Base-by-base conservation (phyloP, 2,888 invertebrate genomes). In the Mimas tiliae region DNA sequence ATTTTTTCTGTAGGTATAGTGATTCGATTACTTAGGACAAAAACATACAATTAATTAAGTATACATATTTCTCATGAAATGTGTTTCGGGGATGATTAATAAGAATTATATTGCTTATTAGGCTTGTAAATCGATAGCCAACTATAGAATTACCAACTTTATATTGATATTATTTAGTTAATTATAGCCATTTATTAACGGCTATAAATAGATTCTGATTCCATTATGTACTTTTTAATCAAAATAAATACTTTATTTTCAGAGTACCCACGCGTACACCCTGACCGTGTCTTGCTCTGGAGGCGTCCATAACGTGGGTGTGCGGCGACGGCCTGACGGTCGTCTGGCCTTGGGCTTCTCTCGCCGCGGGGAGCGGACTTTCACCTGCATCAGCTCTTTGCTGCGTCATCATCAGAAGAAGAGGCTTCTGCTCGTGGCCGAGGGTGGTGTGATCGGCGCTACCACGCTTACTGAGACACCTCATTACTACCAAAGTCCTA, bases 401-500 rank as follows among this genome's bases (percentile, higher is more conserved):
- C 88, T 95, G 58, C 94, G 94, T 68, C 94, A 95, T 71, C 95
- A 95, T 72, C 88, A 89, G 66, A 94, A 93, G 72, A 89, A 94
- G 70, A 86, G 94, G 69, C 80, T 95, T 66, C 82, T 95, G 65
- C 83, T 95, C 62, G 94, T 94, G 11, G 94, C 94, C 0, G 89
- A 89, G 0, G 94, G 94, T 0, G 86, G 86, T 0, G 89, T 92
- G 47, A 87, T 93, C 0, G 92, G 94, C 0, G 94, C 94, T 0
- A 93, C 95, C 6, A 91, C 94, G 0, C 72, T 95, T 53, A 89
- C 82, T 33, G 92, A 91, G 0, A 83, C 86, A 0, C 91, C 91
- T 0, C 87, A 90, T 67, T 92, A 93, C 68, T 93, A 93, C 64
- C 91, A 92, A 66, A 87, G 86, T 1, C 93, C 93, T 1, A 87